Base-by-base conservation (phyloP, 2,888 invertebrate species). In the Lasius fuliginosus region DNA sequence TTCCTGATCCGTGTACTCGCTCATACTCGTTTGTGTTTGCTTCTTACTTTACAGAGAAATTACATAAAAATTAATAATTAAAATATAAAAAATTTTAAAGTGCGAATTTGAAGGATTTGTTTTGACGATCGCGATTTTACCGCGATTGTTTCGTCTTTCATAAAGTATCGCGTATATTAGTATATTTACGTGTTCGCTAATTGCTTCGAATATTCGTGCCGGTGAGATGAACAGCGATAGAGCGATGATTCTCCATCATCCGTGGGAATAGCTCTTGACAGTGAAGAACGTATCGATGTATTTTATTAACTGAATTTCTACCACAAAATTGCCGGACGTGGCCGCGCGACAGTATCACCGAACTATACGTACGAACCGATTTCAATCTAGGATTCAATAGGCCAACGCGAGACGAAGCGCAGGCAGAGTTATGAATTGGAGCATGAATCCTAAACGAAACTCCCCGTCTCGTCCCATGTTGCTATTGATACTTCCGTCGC, bases 361-460 rank as follows among this genome's bases (percentile, higher is more conserved):
- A 64, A 49, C 18, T 33, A 27, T 33, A 8, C 33, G 18, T 12
- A n/a, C 58, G 56, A 81, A 53, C 30, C 67, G 76, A 81, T 84
- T 84, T 73, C 76, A 82, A 86, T 84, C 71, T 81, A 71, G 60
- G 79, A 71, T 71, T 69, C 79, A 60, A 81, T 81, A 81, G 79
- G 53, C 79, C 46, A 60, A 36, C 60, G 36, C 33, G 58, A 71
- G 71, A 81, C 67, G 56, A 49, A 18, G 58, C 23, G 33, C 42
- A 33, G 62, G 62, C 23, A 49, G 58, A 56, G 68, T 64, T 68
- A 83, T 83, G 85, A 86, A 89, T 84, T 87, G 83, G 84, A 82
- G 83, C 87, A 87, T 87, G 84, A 86, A 86, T 89, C 60, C 73
- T 77, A 85, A 87, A 65, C 56, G 87, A 85, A 85, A 60, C 56